phyloP scores from a whole-genome alignment of 2,113 vertebrate genomes.

The Mastomys natalensis region DNA sequence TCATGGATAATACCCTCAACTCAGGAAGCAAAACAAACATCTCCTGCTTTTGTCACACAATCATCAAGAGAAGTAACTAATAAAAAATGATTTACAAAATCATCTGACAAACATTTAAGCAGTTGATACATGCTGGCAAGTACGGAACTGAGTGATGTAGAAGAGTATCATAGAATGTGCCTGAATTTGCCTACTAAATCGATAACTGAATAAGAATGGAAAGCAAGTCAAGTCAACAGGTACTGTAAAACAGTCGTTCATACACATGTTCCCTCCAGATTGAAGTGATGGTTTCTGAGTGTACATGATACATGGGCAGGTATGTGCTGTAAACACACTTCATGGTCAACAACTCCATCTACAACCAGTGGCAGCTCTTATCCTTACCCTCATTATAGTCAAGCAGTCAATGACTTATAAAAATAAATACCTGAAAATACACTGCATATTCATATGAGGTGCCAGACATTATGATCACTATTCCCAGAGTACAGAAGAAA shows the following conservation, averaged over 20 bases:
- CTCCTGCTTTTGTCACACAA: neutral
- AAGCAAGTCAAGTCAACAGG: neutral
- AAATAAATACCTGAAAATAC: neutral
- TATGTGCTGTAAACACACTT: fast-evolving
- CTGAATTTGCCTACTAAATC: neutral
- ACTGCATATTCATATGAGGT: neutral
- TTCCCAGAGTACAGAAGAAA: neutral
- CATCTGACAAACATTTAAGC: neutral
- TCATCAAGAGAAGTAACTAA: neutral
- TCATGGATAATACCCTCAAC: no score
- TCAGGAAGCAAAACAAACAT: neutral
- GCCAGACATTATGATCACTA: neutral
- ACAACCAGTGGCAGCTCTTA: neutral
- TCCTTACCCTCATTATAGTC: neutral
- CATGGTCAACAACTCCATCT: neutral
- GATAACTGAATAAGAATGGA: neutral
- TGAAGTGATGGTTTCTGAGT: fast-evolving
- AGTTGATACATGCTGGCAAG: neutral
- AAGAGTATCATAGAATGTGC: neutral
- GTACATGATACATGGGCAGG: fast-evolving
- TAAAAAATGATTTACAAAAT: neutral
- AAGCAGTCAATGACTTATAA: neutral
- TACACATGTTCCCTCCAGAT: neutral
- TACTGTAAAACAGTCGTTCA: neutral
- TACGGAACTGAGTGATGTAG: neutral